These are phyloP conservation scores for Pseudochirops corinnae DNA, from an alignment of 2,797 vertebrate genomes.

Conservation along the genomic window DNA sequence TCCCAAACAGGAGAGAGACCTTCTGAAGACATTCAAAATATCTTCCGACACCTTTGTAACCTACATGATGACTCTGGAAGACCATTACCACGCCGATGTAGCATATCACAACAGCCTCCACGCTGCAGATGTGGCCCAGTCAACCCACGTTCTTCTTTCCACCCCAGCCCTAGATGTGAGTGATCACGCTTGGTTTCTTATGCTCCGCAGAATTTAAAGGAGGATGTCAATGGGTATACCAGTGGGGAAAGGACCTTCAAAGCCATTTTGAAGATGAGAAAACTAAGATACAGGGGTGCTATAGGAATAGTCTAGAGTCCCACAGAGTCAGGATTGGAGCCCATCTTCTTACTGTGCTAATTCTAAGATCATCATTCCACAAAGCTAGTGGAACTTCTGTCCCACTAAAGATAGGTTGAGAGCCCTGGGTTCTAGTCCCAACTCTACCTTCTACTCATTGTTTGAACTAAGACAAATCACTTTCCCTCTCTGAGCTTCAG, in stretches of 20 bases:
- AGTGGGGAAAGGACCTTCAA: not conserved
- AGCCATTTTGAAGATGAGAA: not conserved
- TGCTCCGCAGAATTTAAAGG: not conserved
- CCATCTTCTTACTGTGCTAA: not conserved
- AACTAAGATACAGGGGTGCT: not conserved
- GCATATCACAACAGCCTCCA: slow-evolving; percentile 99
- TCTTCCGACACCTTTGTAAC: slow-evolving; percentile 96
- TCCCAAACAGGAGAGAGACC: slow-evolving; percentile 92
- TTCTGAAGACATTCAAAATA: slow-evolving; percentile 97
- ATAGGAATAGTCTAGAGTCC: not conserved
- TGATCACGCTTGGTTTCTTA: slow-evolving; percentile 33
- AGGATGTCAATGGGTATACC: not conserved
- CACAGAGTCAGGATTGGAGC: not conserved
- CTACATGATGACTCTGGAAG: slow-evolving; percentile 98
- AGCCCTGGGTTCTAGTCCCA: not conserved
- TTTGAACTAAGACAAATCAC: not conserved
- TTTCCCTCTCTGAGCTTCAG: not conserved
- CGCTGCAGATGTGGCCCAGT: slow-evolving; percentile 97
- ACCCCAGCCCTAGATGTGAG: slow-evolving; percentile 97
- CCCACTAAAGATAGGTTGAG: not conserved
- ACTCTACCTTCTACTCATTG: not conserved
- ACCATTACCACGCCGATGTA: slow-evolving; percentile 96
- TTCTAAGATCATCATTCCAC: not conserved
- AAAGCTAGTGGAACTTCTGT: not conserved
- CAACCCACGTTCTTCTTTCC: slow-evolving; percentile 96